phyloP scores from a whole-genome alignment of 2,113 vertebrate species.

The Syngnathus floridae region DNA sequence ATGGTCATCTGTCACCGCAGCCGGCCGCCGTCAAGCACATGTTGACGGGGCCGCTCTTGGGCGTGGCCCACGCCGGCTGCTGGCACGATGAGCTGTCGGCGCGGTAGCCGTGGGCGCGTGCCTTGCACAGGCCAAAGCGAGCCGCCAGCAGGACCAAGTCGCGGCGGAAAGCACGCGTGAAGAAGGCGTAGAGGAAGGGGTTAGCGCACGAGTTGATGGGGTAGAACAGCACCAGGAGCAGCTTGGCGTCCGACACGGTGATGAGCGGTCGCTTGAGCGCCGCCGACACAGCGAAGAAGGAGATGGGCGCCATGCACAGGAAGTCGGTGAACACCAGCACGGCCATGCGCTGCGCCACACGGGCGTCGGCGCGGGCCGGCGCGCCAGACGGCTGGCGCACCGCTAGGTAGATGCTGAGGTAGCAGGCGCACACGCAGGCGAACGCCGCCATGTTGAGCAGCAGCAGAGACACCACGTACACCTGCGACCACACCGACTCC shows the following conservation, averaged over 20 bases:
- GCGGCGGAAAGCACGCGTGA: conserved; percentile 88
- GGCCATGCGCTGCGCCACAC: conserved; percentile 92
- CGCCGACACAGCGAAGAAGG: conserved; percentile 94
- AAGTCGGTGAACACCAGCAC: conserved; percentile 95
- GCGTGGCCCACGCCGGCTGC: conserved; percentile 70
- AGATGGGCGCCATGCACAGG: conserved; percentile 94
- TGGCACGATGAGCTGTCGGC: conserved; percentile 84
- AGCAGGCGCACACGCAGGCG: conserved; percentile 83
- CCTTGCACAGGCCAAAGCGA: conserved; percentile 85
- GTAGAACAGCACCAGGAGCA: conserved; percentile 92
- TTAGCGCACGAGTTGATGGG: conserved; percentile 97
- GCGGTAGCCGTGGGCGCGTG: conserved; percentile 83
- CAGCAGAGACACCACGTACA: conserved; percentile 81
- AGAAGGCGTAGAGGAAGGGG: conserved; percentile 94
- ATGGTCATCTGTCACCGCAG: conserved; percentile 31
- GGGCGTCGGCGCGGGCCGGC: conserved; percentile 81
- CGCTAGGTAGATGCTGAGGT: conserved; percentile 85
- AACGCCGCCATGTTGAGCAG: conserved; percentile 89
- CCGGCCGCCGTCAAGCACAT: conserved; percentile 65
- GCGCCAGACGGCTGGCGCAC: conserved; percentile 81
- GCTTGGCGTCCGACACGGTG: conserved; percentile 87
- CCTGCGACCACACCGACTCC: conserved; percentile 75
- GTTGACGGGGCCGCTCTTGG: conserved; percentile 70
- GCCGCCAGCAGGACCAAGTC: conserved; percentile 90
- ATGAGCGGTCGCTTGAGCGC: conserved; percentile 91